Base-by-base conservation (phyloP, 2,113 vertebrate species). In the Cranoglanis bouderius region DNA sequence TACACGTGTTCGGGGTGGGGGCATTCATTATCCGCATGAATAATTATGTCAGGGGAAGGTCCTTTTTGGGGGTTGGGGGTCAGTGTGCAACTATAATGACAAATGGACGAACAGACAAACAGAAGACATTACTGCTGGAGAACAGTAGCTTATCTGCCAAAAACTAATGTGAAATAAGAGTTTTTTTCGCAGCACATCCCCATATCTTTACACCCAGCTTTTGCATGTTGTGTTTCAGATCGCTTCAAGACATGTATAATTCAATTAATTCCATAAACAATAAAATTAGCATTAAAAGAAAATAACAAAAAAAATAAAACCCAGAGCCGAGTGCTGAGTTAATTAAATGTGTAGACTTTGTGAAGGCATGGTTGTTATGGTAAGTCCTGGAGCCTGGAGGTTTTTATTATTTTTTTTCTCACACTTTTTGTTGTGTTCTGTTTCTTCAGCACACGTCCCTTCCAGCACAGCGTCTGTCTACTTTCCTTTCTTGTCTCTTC, bases 321-420 rank as follows among this genome's bases (percentile, higher is more conserved):
- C 55, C 92, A 87, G 93, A 93, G 92, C 92, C 91, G 93, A 93
- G 93, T 91, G 92, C 88, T 43, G 85, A 59, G 92, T 94, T 95
- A 94, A 95, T 95, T 95, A 95, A 95, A 95, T 93, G 92, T 91
- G 92, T 92, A 93, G 92, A 89, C 75, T 92, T 89, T 91, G 84
- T 63, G 40, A 88, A 90, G 91, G 93, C 91, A 83, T 67, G 91
- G 90, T 91, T 94, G 93, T 94, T 93, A 91, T 85, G 92, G 83
- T 91, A 93, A 49, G 92, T 92, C 91, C 92, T 91, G 82, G 89
- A 90, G 94, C 93, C 93, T 78, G 88, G 46, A 94, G 94, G 89
- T n/a, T 38, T 35, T 83, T 35, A 75, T 63, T 59, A 6, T 57
- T 84, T 43, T 46, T 78, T 81, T 55, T 88, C 70, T 63, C 2